A percentile compares a stretch with the other conserved stretches of the same genome.
These are phyloP conservation scores for Eutrigla gurnardus DNA, from an alignment of 2,797 vertebrate species.

Conservation along the genomic window DNA sequence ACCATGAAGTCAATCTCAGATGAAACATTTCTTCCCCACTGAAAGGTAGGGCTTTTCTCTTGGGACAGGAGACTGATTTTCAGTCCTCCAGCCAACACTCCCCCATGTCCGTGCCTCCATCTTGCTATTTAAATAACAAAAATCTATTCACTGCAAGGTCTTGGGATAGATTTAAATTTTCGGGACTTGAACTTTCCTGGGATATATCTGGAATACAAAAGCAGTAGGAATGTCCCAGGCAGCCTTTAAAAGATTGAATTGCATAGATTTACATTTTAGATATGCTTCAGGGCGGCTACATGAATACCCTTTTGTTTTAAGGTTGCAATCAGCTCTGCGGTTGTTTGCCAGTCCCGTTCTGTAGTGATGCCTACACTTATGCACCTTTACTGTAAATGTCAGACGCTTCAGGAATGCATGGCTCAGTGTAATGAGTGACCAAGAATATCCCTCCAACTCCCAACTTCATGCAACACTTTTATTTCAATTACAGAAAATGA, in stretches of 20 bases:
- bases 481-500: slow-evolving; percentile 3
- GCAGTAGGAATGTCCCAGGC: slow-evolving; percentile 24
- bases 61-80: slow-evolving; percentile 38
- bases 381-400: slow-evolving; percentile 20
- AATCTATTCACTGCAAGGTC: not conserved
- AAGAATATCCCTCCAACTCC: slow-evolving; percentile 9
- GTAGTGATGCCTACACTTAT: slow-evolving; percentile 1
- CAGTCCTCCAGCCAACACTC: slow-evolving; percentile 49
- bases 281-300: slow-evolving; percentile 26
- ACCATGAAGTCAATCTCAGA: slow-evolving; percentile 53
- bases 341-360: not conserved
- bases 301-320: slow-evolving; percentile 36
- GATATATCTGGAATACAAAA: slow-evolving; percentile 10
- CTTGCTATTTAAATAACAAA: slow-evolving; percentile 28
- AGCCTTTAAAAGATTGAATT: slow-evolving; percentile 30
- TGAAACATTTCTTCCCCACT: slow-evolving; percentile 41
- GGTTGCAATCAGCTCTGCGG: slow-evolving; percentile 27
- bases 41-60: slow-evolving; percentile 69
- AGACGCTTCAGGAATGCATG: slow-evolving; percentile 37
- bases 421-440: slow-evolving; percentile 15
- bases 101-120: slow-evolving; percentile 50
- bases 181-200: not conserved
- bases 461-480: not conserved
- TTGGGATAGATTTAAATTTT: not conserved
- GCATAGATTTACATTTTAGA: slow-evolving; percentile 22